Evolutionary conservation across 2,888 invertebrate species (phyloP).

Genomic region (Oscheius onirici): DNA sequence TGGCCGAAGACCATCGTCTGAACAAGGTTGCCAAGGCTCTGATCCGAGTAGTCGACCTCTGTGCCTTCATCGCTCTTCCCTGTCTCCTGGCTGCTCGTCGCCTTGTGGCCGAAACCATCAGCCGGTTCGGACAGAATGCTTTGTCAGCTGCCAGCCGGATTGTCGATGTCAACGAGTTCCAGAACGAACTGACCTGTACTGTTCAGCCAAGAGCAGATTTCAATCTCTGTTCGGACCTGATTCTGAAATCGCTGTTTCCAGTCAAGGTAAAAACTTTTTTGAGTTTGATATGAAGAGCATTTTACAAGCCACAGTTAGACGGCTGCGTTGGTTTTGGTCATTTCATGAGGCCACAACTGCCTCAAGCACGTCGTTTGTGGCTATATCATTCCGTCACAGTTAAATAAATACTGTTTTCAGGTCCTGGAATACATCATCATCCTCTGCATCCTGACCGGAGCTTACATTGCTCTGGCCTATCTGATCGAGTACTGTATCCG

Average conservation of each 20-base stretch:
- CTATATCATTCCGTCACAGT: too few species aligned
- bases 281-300: too few species aligned
- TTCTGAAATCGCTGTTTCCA: conserved; percentile 63
- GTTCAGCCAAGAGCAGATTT: conserved; percentile 49
- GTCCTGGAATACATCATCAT: conserved; percentile 55
- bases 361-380: too few species aligned
- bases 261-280: conserved; percentile 54
- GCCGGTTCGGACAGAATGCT: conserved; percentile 30
- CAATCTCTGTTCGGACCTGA: conserved; percentile 39
- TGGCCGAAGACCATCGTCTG: conserved; percentile 37
- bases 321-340: background rate
- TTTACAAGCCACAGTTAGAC: background rate
- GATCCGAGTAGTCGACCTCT: conserved; percentile 60
- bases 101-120: conserved; percentile 44
- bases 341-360: background rate
- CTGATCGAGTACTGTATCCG: conserved; percentile 62
- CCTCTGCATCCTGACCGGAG: conserved; percentile 62
- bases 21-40: conserved; percentile 23
- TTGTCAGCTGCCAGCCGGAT: conserved; percentile 38
- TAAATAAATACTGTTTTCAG: conserved; percentile 11
- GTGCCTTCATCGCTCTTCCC: conserved; percentile 60
- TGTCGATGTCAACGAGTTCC: conserved; percentile 38
- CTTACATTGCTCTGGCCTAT: conserved; percentile 68
- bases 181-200: conserved; percentile 58
- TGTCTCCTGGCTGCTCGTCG: conserved; percentile 56